Base-by-base conservation (phyloP, 2,797 vertebrate species). In the Poecilia picta region DNA sequence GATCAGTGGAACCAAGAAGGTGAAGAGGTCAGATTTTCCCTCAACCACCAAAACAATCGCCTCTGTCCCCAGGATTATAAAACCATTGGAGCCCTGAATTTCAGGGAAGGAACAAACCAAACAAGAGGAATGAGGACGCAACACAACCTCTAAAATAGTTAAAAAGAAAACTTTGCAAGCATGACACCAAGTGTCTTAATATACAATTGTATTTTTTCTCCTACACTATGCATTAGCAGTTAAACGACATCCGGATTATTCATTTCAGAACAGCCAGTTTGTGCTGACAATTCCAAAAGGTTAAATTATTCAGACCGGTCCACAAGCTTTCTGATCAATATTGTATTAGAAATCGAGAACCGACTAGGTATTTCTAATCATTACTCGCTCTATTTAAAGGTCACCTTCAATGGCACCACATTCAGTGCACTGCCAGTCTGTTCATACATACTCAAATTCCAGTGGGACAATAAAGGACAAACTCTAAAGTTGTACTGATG, bases 311-410 rank as follows among this genome's bases (percentile, higher is more conserved):
- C 55, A 90, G 66, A 73, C 51, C 1, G 83, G 86, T 88, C 88
- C 84, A 85, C 0, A 8, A 88, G 81, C 55, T 64, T 74, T 59
- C 7, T 8, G 33, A 91, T 92, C 90, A 90, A 88, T 78, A 75
- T 81, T 81, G 89, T 89, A 88, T 91, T 81, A 86, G 75, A 90
- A 93, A 92, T 93, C 83, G 88, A 93, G 91, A 87, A 76, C 75
- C 62, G 73, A 16, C 15, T 6, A 62, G 85, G 86, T 81, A 87
- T 79, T 86, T 84, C 47, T 80, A 78, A 53, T 87, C 83, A 91
- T 94, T 77, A 55, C 49, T 0, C 5, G 87, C 85, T 90, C 86
- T 59, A 62, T 88, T 90, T 91, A 78, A 88, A 90, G 79, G 84
- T 79, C 71, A 66, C 57, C 74, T 76, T 90, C 83, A 81, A 45